A percentile compares a stretch with the other conserved stretches of the same genome.
Conservation (phyloP, 2,888 invertebrate genomes). For the Calliopum simillimum region DNA sequence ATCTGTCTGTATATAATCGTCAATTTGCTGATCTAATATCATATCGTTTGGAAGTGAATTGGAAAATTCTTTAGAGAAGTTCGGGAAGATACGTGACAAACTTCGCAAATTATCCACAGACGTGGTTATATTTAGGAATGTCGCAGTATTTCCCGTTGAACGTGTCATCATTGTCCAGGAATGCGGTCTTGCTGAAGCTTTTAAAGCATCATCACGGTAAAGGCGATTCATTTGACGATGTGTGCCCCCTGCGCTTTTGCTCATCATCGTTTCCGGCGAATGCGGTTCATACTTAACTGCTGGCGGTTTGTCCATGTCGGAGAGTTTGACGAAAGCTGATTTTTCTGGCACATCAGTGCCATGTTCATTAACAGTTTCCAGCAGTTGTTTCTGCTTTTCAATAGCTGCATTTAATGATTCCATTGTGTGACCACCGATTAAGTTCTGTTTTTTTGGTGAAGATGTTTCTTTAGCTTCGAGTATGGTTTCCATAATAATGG, state of each 20-base stretch:
- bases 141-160: constrained; percentile 69
- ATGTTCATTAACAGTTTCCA: constrained; percentile 66
- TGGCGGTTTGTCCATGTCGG: constrained; percentile 79
- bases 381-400: constrained; percentile 65
- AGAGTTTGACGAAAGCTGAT: constrained; percentile 77
- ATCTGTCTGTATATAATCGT: constrained; percentile 69
- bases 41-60: constrained; percentile 66
- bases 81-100: constrained; percentile 74
- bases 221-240: constrained; percentile 63
- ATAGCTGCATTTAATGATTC: constrained; percentile 63
- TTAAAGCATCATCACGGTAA: constrained; percentile 61
- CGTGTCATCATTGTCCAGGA: constrained; percentile 73
- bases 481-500: constrained; percentile 66
- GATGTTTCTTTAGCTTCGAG: constrained; percentile 66
- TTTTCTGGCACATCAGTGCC: constrained; percentile 56
- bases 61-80: constrained; percentile 68
- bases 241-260: constrained; percentile 64
- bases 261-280: constrained; percentile 62
- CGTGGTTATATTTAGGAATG: constrained; percentile 68
- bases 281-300: constrained; percentile 69
- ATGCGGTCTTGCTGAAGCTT: constrained; percentile 66
- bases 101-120: constrained; percentile 73
- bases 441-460: constrained; percentile 61
- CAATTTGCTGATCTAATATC: constrained; percentile 53
- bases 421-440: constrained; percentile 58